phyloP scores from a whole-genome alignment of 2,113 vertebrate genomes.

The Prunella himalayana region DNA sequence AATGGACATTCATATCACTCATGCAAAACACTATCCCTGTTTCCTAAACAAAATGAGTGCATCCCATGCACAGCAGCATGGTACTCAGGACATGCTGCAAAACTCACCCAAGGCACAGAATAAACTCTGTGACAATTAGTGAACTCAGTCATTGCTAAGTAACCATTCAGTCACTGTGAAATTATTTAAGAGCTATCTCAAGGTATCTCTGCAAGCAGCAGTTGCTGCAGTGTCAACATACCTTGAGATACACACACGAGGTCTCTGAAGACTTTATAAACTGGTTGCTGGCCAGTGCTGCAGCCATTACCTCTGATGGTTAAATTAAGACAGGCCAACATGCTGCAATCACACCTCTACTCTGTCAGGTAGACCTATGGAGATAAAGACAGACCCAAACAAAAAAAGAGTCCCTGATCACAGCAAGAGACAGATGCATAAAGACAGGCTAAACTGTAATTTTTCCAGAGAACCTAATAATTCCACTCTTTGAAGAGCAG shows the following conservation, averaged over 20 bases:
- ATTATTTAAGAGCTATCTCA: background rate
- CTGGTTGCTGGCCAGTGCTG: background rate
- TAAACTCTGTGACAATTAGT: background rate
- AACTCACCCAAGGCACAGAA: background rate
- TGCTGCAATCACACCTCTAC: background rate
- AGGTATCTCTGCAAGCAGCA: background rate
- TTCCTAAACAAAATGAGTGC: background rate
- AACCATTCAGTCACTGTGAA: background rate
- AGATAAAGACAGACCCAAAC: slow-evolving; percentile 7
- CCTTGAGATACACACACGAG: background rate
- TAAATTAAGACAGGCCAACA: slow-evolving; percentile 4
- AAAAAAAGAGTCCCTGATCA: background rate
- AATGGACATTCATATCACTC: background rate
- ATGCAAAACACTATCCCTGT: background rate
- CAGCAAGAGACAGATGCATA: background rate
- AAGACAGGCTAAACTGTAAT: background rate
- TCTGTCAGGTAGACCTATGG: background rate
- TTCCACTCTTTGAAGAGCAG: background rate
- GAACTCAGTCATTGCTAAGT: background rate
- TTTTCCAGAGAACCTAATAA: background rate
- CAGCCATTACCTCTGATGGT: background rate
- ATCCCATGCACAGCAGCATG: background rate
- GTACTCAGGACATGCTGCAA: background rate
- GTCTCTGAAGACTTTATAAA: background rate
- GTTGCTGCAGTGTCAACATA: background rate